Evolutionary conservation across 2,113 vertebrate species (phyloP).

Genomic region (Rhinolophus sinicus): DNA sequence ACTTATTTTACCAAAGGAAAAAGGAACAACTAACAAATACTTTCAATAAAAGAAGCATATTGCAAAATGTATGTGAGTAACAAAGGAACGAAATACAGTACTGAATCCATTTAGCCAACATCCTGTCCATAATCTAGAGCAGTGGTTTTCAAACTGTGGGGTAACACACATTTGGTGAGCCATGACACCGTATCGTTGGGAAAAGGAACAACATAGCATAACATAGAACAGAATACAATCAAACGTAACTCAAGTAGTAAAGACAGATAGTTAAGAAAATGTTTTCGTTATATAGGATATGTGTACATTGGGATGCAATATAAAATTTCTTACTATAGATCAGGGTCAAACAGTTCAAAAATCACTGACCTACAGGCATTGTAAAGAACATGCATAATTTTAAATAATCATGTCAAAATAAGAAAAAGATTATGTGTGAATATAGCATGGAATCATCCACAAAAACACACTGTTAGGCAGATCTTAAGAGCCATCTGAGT

Average conservation of each 20-base stretch:
- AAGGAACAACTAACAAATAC: background rate
- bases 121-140: background rate
- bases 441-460: background rate
- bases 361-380: background rate
- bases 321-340: background rate
- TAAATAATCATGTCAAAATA: conserved; percentile 7
- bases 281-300: background rate
- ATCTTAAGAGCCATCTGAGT: background rate
- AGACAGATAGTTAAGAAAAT: conserved; percentile 4
- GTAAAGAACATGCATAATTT: background rate
- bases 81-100: background rate
- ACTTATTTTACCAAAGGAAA: background rate
- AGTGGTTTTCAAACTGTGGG: background rate
- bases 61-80: conserved; percentile 24
- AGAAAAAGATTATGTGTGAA: background rate
- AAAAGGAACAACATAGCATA: background rate
- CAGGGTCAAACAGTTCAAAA: background rate
- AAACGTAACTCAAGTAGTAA: background rate
- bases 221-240: background rate
- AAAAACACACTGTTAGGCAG: background rate
- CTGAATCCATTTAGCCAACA: background rate
- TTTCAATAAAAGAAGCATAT: conserved; percentile 18
- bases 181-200: background rate
- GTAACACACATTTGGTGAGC: background rate
- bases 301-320: background rate